phyloP scores from a whole-genome alignment of 2,888 invertebrate species.

The Norana najaformis region DNA sequence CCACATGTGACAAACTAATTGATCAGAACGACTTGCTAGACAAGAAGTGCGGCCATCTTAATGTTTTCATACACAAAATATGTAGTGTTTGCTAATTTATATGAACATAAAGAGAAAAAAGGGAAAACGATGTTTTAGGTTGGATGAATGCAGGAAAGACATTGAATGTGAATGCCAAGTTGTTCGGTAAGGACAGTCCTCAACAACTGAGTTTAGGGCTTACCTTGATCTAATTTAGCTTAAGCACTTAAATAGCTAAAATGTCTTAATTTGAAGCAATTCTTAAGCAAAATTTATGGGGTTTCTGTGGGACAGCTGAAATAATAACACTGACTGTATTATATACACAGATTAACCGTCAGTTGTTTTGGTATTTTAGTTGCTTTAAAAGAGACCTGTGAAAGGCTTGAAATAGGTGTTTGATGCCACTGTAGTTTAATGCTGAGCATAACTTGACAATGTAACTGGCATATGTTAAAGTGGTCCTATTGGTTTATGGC shows the following conservation, averaged over 20 bases:
- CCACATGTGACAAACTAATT: no score
- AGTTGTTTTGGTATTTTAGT: neutral
- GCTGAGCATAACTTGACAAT: neutral
- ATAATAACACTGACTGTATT: neutral
- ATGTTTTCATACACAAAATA: neutral
- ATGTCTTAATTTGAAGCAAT: neutral
- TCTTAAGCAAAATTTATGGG: neutral
- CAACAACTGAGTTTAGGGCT: neutral
- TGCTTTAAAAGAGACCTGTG: neutral
- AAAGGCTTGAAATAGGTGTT: no score
- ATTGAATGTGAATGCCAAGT: conserved; percentile 6
- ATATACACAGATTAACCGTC: neutral
- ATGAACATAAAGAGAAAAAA: neutral
- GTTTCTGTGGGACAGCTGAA: neutral
- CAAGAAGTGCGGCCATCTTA: no score
- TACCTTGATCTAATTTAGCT: neutral
- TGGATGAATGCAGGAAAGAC: neutral
- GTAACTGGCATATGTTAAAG: neutral
- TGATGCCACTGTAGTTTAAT: neutral
- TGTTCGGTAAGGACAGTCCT: neutral
- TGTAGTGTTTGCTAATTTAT: neutral
- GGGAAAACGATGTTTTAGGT: neutral
- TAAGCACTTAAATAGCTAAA: neutral
- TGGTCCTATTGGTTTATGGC: neutral
- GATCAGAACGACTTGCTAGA: no score